phyloP scores from a whole-genome alignment of 1,140 invertebrate species.

The Nasonia giraulti region DNA sequence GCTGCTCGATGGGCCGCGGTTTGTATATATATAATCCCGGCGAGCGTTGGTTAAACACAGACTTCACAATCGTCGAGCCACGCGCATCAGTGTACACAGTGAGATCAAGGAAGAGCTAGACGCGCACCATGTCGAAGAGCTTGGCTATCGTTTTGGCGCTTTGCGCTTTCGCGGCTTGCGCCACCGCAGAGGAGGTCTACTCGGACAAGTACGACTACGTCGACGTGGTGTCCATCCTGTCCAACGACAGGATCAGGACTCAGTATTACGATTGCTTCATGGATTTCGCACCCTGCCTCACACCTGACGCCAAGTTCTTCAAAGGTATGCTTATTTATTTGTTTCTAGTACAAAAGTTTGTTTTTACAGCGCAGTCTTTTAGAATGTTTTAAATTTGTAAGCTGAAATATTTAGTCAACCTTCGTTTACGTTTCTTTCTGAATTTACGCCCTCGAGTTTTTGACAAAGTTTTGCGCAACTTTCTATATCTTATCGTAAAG shows the following conservation, averaged over 20 bases:
- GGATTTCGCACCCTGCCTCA: constrained; percentile 62
- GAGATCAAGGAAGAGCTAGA: too few species aligned
- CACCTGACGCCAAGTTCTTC: constrained; percentile 60
- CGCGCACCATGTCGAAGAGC: not conserved
- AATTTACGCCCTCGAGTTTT: too few species aligned
- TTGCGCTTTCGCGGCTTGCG: constrained; percentile 31
- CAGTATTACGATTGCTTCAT: constrained; percentile 67
- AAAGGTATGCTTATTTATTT: constrained; percentile 54
- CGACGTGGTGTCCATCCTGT: constrained; percentile 53
- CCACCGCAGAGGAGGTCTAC: constrained; percentile 56
- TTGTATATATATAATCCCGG: constrained; percentile 42
- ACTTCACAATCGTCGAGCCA: not conserved
- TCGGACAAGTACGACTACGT: constrained; percentile 69
- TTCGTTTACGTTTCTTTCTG: too few species aligned
- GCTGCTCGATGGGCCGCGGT: not conserved
- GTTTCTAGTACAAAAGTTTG: not conserved
- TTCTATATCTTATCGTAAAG: not conserved
- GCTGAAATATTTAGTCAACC: too few species aligned
- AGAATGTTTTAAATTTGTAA: too few species aligned
- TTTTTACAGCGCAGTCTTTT: too few species aligned
- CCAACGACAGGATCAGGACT: constrained; percentile 51
- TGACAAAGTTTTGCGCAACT: not conserved
- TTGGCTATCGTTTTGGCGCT: constrained; percentile 9
- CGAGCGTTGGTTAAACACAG: too few species aligned
- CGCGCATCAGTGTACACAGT: not conserved